Evolutionary conservation across 2,888 invertebrate genomes (phyloP).

Genomic region (Catocala fraxini): DNA sequence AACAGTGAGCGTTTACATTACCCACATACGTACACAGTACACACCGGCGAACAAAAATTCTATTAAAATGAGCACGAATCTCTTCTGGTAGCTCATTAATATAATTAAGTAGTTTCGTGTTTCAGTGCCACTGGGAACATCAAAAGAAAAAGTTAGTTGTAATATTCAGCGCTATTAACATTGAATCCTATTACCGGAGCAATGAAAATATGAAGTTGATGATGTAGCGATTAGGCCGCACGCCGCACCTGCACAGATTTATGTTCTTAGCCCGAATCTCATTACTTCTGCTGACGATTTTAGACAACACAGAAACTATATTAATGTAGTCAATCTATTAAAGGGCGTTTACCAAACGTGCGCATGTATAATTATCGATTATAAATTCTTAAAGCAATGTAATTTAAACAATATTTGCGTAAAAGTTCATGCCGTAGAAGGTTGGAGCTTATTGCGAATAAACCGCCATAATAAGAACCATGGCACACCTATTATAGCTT

Average conservation of each 20-base stretch:
- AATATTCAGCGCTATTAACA: constrained; percentile 36
- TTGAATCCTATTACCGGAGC: constrained; percentile 25
- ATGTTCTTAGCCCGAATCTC: constrained; percentile 5
- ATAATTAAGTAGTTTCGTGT: constrained; percentile 60
- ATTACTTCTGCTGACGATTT: constrained; percentile 8
- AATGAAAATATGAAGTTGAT: constrained; percentile 47
- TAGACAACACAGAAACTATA: neutral
- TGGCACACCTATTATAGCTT: constrained; percentile 47
- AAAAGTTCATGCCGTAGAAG: constrained; percentile 33
- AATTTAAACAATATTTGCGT: constrained; percentile 26
- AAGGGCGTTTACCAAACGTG: constrained; percentile 14
- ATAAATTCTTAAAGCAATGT: constrained; percentile 24
- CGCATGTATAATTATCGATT: constrained; percentile 18
- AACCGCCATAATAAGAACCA: constrained; percentile 33
- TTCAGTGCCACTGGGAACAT: constrained; percentile 42
- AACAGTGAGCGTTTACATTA: constrained; percentile 40
- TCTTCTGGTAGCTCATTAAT: constrained; percentile 57
- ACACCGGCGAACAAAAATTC: constrained; percentile 48
- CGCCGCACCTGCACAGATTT: constrained; percentile 23
- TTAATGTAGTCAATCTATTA: constrained; percentile 7
- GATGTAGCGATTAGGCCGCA: constrained; percentile 23
- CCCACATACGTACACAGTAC: constrained; percentile 28
- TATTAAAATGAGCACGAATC: constrained; percentile 51
- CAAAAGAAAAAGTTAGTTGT: constrained; percentile 41
- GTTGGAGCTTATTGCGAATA: constrained; percentile 32